A percentile compares a stretch with the other conserved stretches of the same genome.
These are phyloP conservation scores for Eulemur rubriventer DNA, from an alignment of 2,797 vertebrate species.

Conservation along the genomic window DNA sequence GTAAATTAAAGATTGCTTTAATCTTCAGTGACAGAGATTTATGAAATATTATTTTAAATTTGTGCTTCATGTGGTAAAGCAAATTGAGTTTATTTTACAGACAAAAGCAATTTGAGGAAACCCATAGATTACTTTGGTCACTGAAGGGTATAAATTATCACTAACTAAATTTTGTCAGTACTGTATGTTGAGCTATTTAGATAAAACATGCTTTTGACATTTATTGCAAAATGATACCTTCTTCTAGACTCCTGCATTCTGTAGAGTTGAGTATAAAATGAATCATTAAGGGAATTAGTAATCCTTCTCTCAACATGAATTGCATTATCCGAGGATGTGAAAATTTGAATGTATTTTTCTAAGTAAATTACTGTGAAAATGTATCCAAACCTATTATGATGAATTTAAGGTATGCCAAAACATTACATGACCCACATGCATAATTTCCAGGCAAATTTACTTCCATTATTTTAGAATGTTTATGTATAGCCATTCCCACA, in stretches of 20 bases:
- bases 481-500: slow-evolving; percentile 35
- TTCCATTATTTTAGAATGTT: slow-evolving; percentile 67
- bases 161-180: slow-evolving; percentile 82
- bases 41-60: slow-evolving; percentile 86
- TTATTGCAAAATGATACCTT: slow-evolving; percentile 83
- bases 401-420: slow-evolving; percentile 74
- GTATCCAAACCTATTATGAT: slow-evolving; percentile 68
- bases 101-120: slow-evolving; percentile 86
- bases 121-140: slow-evolving; percentile 81
- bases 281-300: slow-evolving; percentile 79
- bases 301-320: slow-evolving; percentile 77
- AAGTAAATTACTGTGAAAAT: slow-evolving; percentile 63
- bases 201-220: slow-evolving; percentile 84
- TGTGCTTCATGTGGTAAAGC: slow-evolving; percentile 81
- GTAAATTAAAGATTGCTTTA: slow-evolving; percentile 85
- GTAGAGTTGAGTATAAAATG: slow-evolving; percentile 50
- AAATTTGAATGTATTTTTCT: slow-evolving; percentile 68
- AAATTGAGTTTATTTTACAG: slow-evolving; percentile 85
- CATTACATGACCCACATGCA: slow-evolving; percentile 62
- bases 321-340: slow-evolving; percentile 55
- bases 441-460: slow-evolving; percentile 70
- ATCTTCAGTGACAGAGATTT: slow-evolving; percentile 87
- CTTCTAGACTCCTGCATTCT: slow-evolving; percentile 62
- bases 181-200: slow-evolving; percentile 82
- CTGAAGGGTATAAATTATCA: slow-evolving; percentile 83